Evolutionary conservation across 2,797 vertebrate species (phyloP).

Genomic region (Lacerta bilineata): DNA sequence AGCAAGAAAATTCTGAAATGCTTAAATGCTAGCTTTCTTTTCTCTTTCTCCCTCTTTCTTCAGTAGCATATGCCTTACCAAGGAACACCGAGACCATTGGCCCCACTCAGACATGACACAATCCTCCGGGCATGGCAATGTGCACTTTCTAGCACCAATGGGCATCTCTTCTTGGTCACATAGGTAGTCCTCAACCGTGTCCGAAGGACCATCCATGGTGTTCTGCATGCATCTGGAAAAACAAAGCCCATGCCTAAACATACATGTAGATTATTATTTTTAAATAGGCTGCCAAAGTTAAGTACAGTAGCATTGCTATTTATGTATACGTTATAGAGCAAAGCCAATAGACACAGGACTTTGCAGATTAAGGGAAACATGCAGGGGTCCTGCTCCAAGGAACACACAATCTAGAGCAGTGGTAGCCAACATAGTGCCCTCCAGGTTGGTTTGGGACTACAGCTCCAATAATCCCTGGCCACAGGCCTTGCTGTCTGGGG

Average conservation of each 20-base stretch:
- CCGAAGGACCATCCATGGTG: constrained; percentile 94
- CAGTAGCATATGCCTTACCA: constrained; percentile 84
- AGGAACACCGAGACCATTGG: constrained; percentile 89
- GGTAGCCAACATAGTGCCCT: too few species aligned
- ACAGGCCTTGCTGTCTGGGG: too few species aligned
- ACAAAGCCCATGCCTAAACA: constrained; percentile 35
- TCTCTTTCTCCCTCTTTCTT: not conserved
- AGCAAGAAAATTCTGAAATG: not conserved
- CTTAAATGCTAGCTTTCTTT: not conserved
- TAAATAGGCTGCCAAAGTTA: not conserved
- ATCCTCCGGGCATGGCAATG: constrained; percentile 93
- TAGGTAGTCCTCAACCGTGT: constrained; percentile 94
- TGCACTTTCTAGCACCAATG: constrained; percentile 91
- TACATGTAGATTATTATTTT: constrained; percentile 21
- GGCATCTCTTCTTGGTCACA: constrained; percentile 99
- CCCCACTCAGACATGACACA: constrained; percentile 97
- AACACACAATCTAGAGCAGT: not conserved
- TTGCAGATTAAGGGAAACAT: not conserved
- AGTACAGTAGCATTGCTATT: not conserved
- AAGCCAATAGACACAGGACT: not conserved
- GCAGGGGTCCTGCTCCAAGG: not conserved
- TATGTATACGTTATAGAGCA: not conserved
- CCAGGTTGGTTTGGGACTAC: too few species aligned
- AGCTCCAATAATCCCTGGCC: too few species aligned
- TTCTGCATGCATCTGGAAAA: constrained; percentile 94